phyloP scores from a whole-genome alignment of 2,797 vertebrate genomes.

The Pristis pectinata region DNA sequence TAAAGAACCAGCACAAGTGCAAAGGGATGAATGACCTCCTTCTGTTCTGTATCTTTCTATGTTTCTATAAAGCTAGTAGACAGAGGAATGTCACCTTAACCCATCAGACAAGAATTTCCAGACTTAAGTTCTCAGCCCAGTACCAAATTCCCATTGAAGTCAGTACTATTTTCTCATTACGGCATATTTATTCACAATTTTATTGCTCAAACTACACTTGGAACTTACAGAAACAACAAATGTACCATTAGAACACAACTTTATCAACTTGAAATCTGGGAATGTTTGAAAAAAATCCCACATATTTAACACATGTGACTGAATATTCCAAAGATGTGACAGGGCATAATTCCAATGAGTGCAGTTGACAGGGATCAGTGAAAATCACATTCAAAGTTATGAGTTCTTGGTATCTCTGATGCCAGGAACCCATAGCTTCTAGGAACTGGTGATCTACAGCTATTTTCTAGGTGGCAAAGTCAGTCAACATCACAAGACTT shows the following conservation, averaged over 20 bases:
- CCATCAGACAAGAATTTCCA: background rate
- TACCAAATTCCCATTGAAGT: background rate
- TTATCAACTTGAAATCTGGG: background rate
- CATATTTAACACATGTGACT: background rate
- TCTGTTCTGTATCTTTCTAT: background rate
- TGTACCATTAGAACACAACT: background rate
- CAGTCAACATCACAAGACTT: background rate
- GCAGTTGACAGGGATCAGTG: background rate
- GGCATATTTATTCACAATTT: too few species aligned
- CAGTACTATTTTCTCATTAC: background rate
- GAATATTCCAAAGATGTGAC: background rate
- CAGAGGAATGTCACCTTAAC: background rate
- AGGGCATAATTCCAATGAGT: background rate
- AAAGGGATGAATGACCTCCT: background rate
- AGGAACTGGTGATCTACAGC: background rate
- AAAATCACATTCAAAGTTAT: background rate
- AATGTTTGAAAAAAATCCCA: constrained; percentile 12
- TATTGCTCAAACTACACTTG: background rate
- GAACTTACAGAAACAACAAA: background rate
- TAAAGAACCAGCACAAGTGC: too few species aligned
- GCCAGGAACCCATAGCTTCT: background rate
- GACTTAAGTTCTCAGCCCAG: too few species aligned
- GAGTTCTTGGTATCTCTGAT: background rate
- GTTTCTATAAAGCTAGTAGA: background rate
- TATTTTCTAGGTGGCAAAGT: background rate